These are phyloP conservation scores for Ophion costatus DNA, from an alignment of 2,888 invertebrate species.

Conservation along the genomic window DNA sequence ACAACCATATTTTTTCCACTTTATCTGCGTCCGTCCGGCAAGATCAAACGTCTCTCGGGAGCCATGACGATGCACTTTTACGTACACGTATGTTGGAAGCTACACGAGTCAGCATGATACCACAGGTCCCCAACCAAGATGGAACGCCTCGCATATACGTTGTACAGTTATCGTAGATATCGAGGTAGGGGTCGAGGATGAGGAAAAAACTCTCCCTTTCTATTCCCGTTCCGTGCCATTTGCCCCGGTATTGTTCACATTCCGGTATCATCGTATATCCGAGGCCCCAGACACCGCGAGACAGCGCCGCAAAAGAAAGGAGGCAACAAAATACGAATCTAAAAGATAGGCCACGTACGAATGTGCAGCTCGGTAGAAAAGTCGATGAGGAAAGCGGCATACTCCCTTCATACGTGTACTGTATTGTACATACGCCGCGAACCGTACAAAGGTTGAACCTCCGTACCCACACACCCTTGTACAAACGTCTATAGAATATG, in stretches of 20 bases:
- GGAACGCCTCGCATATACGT: slow-evolving; percentile 52
- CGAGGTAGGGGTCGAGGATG: background rate
- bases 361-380: slow-evolving; percentile 54
- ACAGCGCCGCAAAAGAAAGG: slow-evolving; percentile 51
- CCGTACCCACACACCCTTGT: background rate
- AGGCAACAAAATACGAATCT: slow-evolving; percentile 43
- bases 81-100: slow-evolving; percentile 5
- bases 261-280: slow-evolving; percentile 42
- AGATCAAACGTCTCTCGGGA: slow-evolving; percentile 10
- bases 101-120: slow-evolving; percentile 56
- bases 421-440: background rate
- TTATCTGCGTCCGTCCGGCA: background rate
- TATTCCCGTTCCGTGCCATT: slow-evolving; percentile 44
- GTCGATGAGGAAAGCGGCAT: slow-evolving; percentile 47
- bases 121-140: slow-evolving; percentile 54
- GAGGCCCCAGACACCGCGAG: slow-evolving; percentile 33
- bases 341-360: slow-evolving; percentile 61
- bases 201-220: slow-evolving; percentile 5
- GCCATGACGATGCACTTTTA: background rate
- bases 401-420: slow-evolving; percentile 28
- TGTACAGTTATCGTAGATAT: slow-evolving; percentile 55
- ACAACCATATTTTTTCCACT: slow-evolving; percentile 1
- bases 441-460: slow-evolving; percentile 1
- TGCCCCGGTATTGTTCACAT: slow-evolving; percentile 54
- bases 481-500: slow-evolving; percentile 25